phyloP scores from a whole-genome alignment of 2,113 vertebrate genomes.

The Heterotis niloticus region DNA sequence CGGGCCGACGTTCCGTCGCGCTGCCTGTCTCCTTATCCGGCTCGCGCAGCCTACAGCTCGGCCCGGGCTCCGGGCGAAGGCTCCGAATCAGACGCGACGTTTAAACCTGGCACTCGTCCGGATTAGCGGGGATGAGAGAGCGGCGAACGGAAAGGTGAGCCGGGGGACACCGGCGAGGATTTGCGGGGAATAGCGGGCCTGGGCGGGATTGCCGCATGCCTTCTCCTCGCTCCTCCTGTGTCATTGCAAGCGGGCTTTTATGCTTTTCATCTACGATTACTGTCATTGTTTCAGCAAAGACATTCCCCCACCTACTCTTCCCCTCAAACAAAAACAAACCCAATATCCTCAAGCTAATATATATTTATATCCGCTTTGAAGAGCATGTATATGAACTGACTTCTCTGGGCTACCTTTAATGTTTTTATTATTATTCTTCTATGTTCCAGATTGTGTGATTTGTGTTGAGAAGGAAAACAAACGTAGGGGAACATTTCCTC shows the following conservation, averaged over 20 bases:
- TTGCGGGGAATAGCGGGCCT: slow-evolving; percentile 28
- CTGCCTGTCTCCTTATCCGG: slow-evolving; percentile 57
- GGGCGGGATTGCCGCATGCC: slow-evolving; percentile 17
- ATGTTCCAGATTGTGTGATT: slow-evolving; percentile 37
- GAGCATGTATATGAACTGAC: too few species aligned
- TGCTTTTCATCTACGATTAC: slow-evolving; percentile 42
- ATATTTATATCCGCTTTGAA: slow-evolving; percentile 41
- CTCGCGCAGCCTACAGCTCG: slow-evolving; percentile 49
- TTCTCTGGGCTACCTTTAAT: not conserved
- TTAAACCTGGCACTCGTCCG: slow-evolving; percentile 66
- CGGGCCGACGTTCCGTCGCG: slow-evolving; percentile 18
- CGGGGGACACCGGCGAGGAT: slow-evolving; percentile 57
- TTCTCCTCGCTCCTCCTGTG: slow-evolving; percentile 18
- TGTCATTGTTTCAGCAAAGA: slow-evolving; percentile 38
- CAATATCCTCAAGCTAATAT: slow-evolving; percentile 45
- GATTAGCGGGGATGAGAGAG: slow-evolving; percentile 63
- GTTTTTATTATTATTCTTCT: slow-evolving; percentile 38
- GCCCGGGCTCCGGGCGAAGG: slow-evolving; percentile 56
- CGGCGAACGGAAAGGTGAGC: slow-evolving; percentile 61
- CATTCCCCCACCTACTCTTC: slow-evolving; percentile 22
- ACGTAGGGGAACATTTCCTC: slow-evolving; percentile 28
- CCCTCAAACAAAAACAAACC: slow-evolving; percentile 31
- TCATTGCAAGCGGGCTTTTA: slow-evolving; percentile 45
- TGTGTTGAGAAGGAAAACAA: slow-evolving; percentile 43
- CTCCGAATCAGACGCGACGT: slow-evolving; percentile 58